Base-by-base conservation (phyloP, 35 echinoderm and acorn worm genomes). In the Apostichopus parvimensis region DNA sequence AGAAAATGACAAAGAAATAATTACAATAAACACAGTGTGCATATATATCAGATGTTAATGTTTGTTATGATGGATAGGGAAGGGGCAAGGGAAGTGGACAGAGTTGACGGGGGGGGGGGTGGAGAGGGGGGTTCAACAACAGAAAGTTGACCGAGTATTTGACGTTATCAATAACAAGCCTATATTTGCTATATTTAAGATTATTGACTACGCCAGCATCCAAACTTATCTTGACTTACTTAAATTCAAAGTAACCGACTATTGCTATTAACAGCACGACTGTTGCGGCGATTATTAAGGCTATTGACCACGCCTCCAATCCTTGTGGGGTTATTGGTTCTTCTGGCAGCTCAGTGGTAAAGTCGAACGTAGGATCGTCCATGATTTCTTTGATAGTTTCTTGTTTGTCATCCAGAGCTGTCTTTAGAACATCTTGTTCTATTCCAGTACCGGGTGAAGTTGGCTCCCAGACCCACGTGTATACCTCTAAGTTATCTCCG, bases 381-480 rank as follows among this genome's bases (percentile, higher is more conserved):
- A 91, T 78, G n/a, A 78, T 73, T 10, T 91, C 89, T 8, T 6
- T 24, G 9, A 91, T 73, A 20, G 76, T 78, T 15, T 91, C 76
- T 79, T 18, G 21, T 2, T 91, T 45, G 8, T 91, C 89, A 14
- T 91, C 72, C 52, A 91, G 73, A 57, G 89, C 89, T 77, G 89
- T 53, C n/a, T 78, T 78, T 53, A 91, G 45, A 20, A 91, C 89
- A 91, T 77, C 89, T 60, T 91, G 89, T 54, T 53, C 45, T 28
- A 91, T 73, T 22, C 89, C 89, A 12, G 18, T 58, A 25, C 89
- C 89, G 7, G 71, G 73, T 13, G n/a, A 6, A 17, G 52, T 10
- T 1, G 89, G 76, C 24, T 91, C 89, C 72, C 72, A 77, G 3
- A 91, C 89, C 89, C 89, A 91, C 8, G 89, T 91, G 89, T 91